phyloP scores from a whole-genome alignment of 2,888 invertebrate species.

The Eustalomyia histrio region DNA sequence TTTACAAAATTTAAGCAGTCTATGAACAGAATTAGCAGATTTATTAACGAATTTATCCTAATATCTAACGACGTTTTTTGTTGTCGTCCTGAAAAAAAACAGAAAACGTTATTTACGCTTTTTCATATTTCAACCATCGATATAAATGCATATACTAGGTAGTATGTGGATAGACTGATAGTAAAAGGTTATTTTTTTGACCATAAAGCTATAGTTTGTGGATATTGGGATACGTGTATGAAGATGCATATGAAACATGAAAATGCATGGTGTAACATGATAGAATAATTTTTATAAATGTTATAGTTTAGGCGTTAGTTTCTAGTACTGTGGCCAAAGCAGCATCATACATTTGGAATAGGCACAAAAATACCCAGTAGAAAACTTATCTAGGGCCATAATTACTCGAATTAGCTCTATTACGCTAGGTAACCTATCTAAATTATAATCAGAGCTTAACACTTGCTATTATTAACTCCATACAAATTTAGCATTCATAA shows the following conservation, averaged over 20 bases:
- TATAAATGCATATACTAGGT: too few species aligned
- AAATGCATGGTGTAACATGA: constrained; percentile 33
- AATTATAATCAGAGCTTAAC: too few species aligned
- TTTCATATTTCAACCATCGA: background rate
- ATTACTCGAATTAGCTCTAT: too few species aligned
- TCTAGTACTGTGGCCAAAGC: constrained; percentile 11
- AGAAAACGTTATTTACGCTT: too few species aligned
- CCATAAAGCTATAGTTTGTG: constrained; percentile 45
- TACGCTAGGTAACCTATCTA: too few species aligned
- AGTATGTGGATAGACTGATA: too few species aligned
- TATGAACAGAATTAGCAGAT: too few species aligned
- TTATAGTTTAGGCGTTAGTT: constrained; percentile 54
- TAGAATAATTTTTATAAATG: constrained; percentile 41
- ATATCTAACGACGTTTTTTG: too few species aligned
- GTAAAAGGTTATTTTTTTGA: constrained; percentile 46
- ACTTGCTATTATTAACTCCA: too few species aligned
- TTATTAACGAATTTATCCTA: too few species aligned
- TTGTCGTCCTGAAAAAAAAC: background rate
- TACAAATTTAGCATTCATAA: too few species aligned
- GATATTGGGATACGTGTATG: constrained; percentile 1
- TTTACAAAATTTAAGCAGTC: too few species aligned
- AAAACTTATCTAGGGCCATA: constrained; percentile 1
- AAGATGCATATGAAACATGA: constrained; percentile 9
- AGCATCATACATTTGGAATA: background rate
- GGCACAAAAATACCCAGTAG: background rate